Base-by-base conservation (phyloP, 2,888 invertebrate genomes). In the Homarus gammarus region DNA sequence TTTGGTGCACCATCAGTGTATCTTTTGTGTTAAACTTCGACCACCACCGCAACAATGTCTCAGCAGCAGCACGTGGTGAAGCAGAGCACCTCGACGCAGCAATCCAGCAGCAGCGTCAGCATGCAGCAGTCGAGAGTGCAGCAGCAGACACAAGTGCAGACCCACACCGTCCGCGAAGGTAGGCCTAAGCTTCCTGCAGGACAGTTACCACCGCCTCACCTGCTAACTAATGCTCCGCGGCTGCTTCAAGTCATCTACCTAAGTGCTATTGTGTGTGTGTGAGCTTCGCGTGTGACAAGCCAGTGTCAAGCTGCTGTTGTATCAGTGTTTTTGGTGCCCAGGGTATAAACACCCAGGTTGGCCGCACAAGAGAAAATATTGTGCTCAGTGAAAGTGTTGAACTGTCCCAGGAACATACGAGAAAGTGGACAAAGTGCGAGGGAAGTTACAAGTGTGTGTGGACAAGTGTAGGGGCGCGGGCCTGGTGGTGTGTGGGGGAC, bases 41-140 rank as follows among this genome's bases (percentile, higher is more conserved):
- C 83, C 87, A 88, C 87, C 82, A 88, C 82, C 81, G 56, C 73
- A 51, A 75, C 12, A 68, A 89, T 91, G 89, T 89, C 89, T 44
- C 92, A 92, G 87, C 85, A 86, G 86, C 86, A 87, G 79, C 87
- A 86, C 49, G 89, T 92, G 90, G 91, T 87, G 91, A 92, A 92
- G 83, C 92, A 92, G 87, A 92, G 90, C 82, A 91, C 89, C 81
- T 89, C 90, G 78, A 90, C 84, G 68, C 91, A 92, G 79, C 92
- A 93, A 92, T 92, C 51, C 93, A 93, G 92, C 93, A 93, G 90
- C 93, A 94, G 90, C 94, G 94, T 73, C 94, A 94, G 40, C 44
- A 79, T 79, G 93, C 95, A 95, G 93, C 95, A 95, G 93, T 94
- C 93, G 88, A 93, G 93, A 91, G 94, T 87, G 93, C 95, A 95